Conservation (phyloP, 2,797 vertebrate species). For the Danio jaintianensis region DNA sequence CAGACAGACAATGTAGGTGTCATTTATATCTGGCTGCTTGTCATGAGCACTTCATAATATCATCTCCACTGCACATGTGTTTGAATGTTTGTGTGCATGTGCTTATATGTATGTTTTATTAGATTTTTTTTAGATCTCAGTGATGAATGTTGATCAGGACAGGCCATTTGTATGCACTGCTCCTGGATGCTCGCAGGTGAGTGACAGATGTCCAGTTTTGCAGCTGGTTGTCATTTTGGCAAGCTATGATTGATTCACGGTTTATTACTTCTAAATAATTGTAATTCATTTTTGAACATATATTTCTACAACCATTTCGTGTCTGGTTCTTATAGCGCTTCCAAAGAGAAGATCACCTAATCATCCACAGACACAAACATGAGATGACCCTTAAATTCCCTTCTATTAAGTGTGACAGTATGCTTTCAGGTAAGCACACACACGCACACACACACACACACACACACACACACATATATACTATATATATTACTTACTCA, state of each 20-base stretch:
- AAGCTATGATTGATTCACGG: neutral
- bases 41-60: conserved; percentile 16
- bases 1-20: neutral
- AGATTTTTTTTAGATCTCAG: conserved; percentile 69
- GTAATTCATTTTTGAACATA: neutral
- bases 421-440: conserved; percentile 88
- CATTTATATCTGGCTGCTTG: neutral
- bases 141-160: conserved; percentile 98
- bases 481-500: too few relatives aligned
- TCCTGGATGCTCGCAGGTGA: conserved; percentile 96
- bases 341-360: conserved; percentile 96
- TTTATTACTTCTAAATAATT: neutral
- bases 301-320: neutral
- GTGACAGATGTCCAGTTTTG: conserved; percentile 10
- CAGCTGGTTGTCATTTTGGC: neutral
- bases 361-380: conserved; percentile 98
- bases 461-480: neutral
- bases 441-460: neutral
- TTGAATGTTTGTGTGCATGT: conserved; percentile 37
- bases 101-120: conserved; percentile 7
- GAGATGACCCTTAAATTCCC: conserved; percentile 98
- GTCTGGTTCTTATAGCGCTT: conserved; percentile 85
- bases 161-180: conserved; percentile 94
- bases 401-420: conserved; percentile 91
- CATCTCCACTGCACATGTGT: conserved; percentile 20